Conservation (phyloP, 2,797 vertebrate species). For the Distichodus sexfasciatus region DNA sequence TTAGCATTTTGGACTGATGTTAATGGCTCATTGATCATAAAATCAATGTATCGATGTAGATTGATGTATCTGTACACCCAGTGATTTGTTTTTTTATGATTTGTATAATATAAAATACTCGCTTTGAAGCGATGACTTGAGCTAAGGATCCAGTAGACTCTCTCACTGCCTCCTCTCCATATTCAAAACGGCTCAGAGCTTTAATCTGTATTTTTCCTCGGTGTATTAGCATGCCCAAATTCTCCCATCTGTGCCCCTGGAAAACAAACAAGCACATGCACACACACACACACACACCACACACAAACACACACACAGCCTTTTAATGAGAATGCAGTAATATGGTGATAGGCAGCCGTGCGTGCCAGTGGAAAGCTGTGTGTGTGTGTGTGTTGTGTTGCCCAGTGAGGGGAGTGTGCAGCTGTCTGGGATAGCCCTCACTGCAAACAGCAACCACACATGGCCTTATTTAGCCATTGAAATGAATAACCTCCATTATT, state of each 20-base stretch:
- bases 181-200: not conserved
- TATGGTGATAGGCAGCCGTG: not conserved
- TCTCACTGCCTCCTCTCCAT: not conserved
- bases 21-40: too few relatives aligned
- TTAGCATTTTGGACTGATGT: too few relatives aligned
- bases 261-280: slow-evolving; percentile 33
- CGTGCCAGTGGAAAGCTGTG: slow-evolving; percentile 7
- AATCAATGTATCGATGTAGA: too few relatives aligned
- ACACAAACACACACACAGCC: slow-evolving; percentile 8
- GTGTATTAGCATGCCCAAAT: slow-evolving; percentile 18
- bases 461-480: slow-evolving; percentile 84
- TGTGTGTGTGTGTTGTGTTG: slow-evolving; percentile 4
- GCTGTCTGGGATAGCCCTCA: slow-evolving; percentile 2
- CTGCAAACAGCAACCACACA: slow-evolving; percentile 57
- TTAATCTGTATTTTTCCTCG: not conserved
- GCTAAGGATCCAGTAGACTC: not conserved
- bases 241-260: slow-evolving; percentile 2
- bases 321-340: slow-evolving; percentile 14
- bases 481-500: slow-evolving; percentile 59
- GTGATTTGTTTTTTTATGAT: too few relatives aligned
- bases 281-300: slow-evolving; percentile 28
- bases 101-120: not conserved
- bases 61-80: too few relatives aligned
- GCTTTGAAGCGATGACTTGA: not conserved
- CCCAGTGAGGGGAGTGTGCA: slow-evolving; percentile 1